These are phyloP conservation scores for Neodiprion virginianus DNA, from an alignment of 1,140 invertebrate genomes.

Conservation along the genomic window DNA sequence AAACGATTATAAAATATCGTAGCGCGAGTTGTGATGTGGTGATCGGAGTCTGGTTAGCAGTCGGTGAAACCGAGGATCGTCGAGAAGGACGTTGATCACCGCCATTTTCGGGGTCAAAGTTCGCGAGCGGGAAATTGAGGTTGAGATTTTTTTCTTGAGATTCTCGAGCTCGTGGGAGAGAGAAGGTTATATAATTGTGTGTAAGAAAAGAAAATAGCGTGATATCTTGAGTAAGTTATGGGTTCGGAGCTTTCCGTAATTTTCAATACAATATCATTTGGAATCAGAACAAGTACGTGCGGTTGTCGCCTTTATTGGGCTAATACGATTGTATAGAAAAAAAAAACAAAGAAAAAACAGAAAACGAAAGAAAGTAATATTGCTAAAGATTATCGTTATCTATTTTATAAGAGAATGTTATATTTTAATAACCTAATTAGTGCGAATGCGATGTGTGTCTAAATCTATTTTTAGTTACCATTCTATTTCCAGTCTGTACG, in stretches of 20 bases:
- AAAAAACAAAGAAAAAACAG: background rate
- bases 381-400: conserved; percentile 47
- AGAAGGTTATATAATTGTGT: too few relatives aligned
- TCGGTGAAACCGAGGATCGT: too few relatives aligned
- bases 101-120: too few relatives aligned
- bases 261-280: background rate
- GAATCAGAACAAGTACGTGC: background rate
- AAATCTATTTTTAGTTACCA: background rate
- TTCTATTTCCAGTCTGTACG: background rate
- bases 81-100: too few relatives aligned
- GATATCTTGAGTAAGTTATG: conserved; percentile 5
- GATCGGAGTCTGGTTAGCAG: too few relatives aligned
- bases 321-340: conserved; percentile 21
- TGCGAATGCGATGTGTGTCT: conserved; percentile 9
- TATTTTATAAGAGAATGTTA: conserved; percentile 57
- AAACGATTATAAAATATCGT: background rate
- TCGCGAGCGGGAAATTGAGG: too few relatives aligned
- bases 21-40: too few relatives aligned
- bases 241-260: background rate
- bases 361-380: background rate
- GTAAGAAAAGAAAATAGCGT: background rate
- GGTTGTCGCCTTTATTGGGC: background rate
- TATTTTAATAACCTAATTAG: conserved; percentile 20
- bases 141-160: too few relatives aligned
- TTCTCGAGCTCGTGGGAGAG: too few relatives aligned